These are phyloP conservation scores for Chlorodrepanis virens DNA, from an alignment of 2,113 vertebrate species.

Conservation along the genomic window DNA sequence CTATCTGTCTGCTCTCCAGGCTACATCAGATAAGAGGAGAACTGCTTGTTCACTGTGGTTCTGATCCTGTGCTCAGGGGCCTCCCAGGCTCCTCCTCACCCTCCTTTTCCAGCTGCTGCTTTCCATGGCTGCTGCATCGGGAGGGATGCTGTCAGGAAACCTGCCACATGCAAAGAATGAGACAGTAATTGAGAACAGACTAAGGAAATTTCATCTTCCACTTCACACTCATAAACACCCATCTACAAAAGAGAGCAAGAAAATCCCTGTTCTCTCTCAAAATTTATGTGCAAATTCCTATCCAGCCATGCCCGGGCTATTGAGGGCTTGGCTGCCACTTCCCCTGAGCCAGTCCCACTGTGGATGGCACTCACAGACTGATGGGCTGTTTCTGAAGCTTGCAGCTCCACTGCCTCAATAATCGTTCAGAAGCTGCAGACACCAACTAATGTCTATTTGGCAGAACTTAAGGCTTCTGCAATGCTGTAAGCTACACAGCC, in stretches of 20 bases:
- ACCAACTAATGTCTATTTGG: neutral
- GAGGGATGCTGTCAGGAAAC: neutral
- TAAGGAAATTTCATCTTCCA: neutral
- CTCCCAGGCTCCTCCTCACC: neutral
- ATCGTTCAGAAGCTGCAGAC: neutral
- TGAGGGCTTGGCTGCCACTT: neutral
- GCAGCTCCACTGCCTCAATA: neutral
- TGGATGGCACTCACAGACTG: neutral
- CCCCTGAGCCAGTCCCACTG: neutral
- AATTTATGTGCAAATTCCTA: neutral
- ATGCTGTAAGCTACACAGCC: neutral
- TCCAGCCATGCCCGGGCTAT: neutral
- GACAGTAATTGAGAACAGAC: neutral
- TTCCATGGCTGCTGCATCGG: neutral
- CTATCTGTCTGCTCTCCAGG: conserved; percentile 36
- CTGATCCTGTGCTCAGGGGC: conserved; percentile 6
- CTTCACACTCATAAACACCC: neutral
- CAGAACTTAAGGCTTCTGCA: neutral
- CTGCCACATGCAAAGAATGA: neutral
- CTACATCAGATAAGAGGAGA: conserved; percentile 60
- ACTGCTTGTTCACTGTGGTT: neutral
- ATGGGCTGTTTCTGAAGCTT: neutral
- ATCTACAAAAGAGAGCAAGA: neutral
- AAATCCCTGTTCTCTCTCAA: neutral
- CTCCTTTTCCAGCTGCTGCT: neutral